A percentile compares a stretch with the other conserved stretches of the same genome.
phyloP scores from a whole-genome alignment of 2,113 vertebrate species.

The Rousettus leschenaultii region DNA sequence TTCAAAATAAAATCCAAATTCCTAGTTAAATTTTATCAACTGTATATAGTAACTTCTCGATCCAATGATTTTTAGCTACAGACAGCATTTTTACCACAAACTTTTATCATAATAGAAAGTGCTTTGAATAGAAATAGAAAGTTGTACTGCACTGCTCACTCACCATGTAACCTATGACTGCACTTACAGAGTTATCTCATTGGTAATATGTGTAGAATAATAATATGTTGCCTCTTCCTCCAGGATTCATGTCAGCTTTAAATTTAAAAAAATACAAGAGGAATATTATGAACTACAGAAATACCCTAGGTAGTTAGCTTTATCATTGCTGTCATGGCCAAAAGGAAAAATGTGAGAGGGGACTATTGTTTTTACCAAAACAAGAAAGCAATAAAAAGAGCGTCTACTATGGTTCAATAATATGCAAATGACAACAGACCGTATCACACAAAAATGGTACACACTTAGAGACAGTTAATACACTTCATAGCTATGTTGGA shows the following conservation, averaged over 20 bases:
- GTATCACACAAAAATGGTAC: neutral
- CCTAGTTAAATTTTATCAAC: slow-evolving; percentile 5
- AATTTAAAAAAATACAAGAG: neutral
- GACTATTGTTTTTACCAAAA: neutral
- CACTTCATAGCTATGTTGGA: neutral
- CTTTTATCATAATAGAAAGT: neutral
- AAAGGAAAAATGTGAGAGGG: neutral
- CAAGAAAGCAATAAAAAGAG: neutral
- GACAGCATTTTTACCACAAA: neutral
- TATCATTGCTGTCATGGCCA: neutral
- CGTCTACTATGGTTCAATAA: neutral
- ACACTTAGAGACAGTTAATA: neutral
- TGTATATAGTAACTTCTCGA: neutral
- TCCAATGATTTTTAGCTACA: neutral
- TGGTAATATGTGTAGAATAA: neutral
- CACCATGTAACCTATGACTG: neutral
- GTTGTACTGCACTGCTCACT: neutral
- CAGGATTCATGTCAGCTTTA: neutral
- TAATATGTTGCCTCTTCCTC: neutral
- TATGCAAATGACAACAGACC: slow-evolving; percentile 10
- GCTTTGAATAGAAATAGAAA: neutral
- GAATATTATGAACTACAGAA: neutral
- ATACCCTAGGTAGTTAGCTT: neutral
- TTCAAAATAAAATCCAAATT: slow-evolving; percentile 32
- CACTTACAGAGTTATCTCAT: neutral